These are phyloP conservation scores for Eurystomus gularis DNA, from an alignment of 2,113 vertebrate genomes.

Conservation along the genomic window DNA sequence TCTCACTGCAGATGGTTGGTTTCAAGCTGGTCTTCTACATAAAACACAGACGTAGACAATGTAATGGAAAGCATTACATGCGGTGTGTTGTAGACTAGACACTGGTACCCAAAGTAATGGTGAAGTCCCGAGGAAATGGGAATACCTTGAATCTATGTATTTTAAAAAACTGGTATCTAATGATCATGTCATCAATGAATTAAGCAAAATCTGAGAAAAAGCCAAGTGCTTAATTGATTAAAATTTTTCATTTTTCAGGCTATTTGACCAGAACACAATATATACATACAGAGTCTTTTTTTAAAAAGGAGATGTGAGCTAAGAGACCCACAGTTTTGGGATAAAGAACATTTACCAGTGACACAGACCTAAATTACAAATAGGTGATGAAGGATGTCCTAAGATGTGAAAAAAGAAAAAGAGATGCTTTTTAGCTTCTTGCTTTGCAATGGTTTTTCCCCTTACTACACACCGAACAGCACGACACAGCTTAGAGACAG, in stretches of 20 bases:
- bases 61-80: not conserved
- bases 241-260: not conserved
- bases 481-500: not conserved
- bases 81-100: not conserved
- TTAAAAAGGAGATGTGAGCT: not conserved
- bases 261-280: not conserved
- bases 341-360: not conserved
- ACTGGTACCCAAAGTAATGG: not conserved
- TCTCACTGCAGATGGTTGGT: slow-evolving; percentile 3
- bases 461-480: not conserved
- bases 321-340: not conserved
- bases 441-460: not conserved
- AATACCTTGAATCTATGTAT: not conserved
- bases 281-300: not conserved
- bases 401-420: not conserved
- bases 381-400: not conserved
- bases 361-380: not conserved
- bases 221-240: not conserved
- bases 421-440: not conserved
- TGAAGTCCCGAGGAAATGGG: not conserved
- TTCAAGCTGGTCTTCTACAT: not conserved
- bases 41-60: not conserved
- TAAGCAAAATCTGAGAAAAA: not conserved
- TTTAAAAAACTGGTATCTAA: not conserved
- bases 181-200: not conserved